These are phyloP conservation scores for Apolygus lucorum DNA, from an alignment of 1,140 invertebrate species.

Conservation along the genomic window DNA sequence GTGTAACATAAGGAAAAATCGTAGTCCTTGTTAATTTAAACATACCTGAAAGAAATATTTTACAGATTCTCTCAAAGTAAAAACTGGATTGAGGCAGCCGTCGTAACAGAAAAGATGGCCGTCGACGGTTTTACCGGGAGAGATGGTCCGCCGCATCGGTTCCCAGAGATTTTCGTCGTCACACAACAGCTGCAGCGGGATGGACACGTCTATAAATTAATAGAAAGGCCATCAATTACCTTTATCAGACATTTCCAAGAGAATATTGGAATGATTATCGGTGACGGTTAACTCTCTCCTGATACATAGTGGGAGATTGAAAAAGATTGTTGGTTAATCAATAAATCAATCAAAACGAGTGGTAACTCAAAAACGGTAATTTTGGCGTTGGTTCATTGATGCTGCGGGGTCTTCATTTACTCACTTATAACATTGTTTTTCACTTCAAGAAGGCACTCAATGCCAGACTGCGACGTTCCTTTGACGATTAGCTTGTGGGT, in stretches of 20 bases:
- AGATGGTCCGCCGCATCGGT: background rate
- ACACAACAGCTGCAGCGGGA: background rate
- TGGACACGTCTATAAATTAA: background rate
- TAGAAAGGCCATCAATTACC: too few relatives aligned
- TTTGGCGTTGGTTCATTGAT: too few relatives aligned
- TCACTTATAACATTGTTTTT: too few relatives aligned
- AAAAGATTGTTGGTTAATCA: too few relatives aligned
- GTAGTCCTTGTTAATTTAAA: too few relatives aligned
- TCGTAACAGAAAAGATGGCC: background rate
- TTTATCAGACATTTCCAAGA: too few relatives aligned
- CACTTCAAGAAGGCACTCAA: background rate
- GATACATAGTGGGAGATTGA: too few relatives aligned
- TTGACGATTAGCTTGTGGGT: background rate
- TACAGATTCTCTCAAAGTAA: background rate
- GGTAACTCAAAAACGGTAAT: too few relatives aligned
- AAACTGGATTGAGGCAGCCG: background rate
- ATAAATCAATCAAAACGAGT: too few relatives aligned
- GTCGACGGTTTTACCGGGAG: background rate
- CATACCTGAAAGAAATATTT: background rate
- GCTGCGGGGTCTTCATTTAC: too few relatives aligned
- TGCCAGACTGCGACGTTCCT: background rate
- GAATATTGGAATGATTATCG: too few relatives aligned
- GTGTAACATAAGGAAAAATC: background rate
- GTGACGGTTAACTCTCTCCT: too few relatives aligned
- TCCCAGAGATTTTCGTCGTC: background rate